Evolutionary conservation across 2,113 vertebrate genomes (phyloP), one percentile per base, ranked within the genome.

Genomic region (Rhinolophus sinicus): DNA sequence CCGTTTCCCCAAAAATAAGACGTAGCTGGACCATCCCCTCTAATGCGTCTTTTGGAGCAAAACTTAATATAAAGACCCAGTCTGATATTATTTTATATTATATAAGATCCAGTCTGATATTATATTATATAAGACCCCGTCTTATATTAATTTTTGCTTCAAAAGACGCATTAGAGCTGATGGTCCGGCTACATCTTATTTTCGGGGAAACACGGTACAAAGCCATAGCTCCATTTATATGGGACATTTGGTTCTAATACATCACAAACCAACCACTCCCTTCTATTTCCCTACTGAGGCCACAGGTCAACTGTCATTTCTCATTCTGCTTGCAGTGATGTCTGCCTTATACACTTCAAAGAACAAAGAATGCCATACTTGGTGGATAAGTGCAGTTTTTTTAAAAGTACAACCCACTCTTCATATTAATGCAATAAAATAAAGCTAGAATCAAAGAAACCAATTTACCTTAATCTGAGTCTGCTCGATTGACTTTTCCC

Each of bases 401-500:
- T 90, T 35, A 76, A 76, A 84, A 94, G 47, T 78, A 80, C 58
- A 89, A 85, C 72, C 81, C 67, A 82, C 30, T 73, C n/a, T 90
- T 90, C 47, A 88, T 11, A 54, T 73, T 88, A 88, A 96, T 19
- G 8, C 52, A 77, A n/a, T 56, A 84, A 96, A 88, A 96, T 93
- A 89, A 81, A 94, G 69, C 44, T 24, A 81, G 65, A 87, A 90
- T 47, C 30, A 92, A 92, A 73, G 21, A 87, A 30, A 18, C 38
- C 92, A 86, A 50, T 98, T 98, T 99, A 99, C 99, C 98, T 99
- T 99, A 96, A 99, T 98, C 98, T 99, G 99, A 21, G 99, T 98
- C 98, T 99, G 99, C 97, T 99, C 99, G 96, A 99, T 97, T 82
- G 99, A 99, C 97, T 99, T 99, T 98, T 99, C 99, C 99, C 99